Conservation (phyloP, 2,797 vertebrate genomes). For the Paedocypris micromegethes region DNA sequence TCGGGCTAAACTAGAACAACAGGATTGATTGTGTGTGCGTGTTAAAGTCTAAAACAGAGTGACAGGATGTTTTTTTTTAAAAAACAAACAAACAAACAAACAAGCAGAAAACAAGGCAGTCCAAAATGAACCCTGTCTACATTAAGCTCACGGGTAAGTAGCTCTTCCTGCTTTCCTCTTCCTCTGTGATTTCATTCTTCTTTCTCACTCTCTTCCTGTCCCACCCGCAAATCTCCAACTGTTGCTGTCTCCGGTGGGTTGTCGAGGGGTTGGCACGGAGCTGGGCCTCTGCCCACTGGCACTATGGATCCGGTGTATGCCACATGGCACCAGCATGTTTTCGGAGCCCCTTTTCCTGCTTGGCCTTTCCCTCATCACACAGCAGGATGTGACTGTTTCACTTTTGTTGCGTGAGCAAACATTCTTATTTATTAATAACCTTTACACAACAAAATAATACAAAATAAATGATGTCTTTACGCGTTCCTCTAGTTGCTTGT, state of each 20-base stretch:
- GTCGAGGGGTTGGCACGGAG: slow-evolving; percentile 63
- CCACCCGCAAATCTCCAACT: slow-evolving; percentile 59
- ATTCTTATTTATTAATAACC: slow-evolving; percentile 35
- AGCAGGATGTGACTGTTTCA: slow-evolving; percentile 43
- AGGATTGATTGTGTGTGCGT: slow-evolving; percentile 18
- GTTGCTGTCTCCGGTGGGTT: slow-evolving; percentile 62
- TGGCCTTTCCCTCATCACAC: slow-evolving; percentile 34
- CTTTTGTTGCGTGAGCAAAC: slow-evolving; percentile 50
- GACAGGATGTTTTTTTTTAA: slow-evolving; percentile 41
- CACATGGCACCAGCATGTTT: slow-evolving; percentile 57
- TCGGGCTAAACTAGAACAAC: slow-evolving; percentile 45
- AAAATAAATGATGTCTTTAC: not conserved
- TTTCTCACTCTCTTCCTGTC: slow-evolving; percentile 55
- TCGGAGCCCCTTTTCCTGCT: slow-evolving; percentile 54
- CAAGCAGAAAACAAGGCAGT: slow-evolving; percentile 50
- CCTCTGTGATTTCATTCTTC: slow-evolving; percentile 46
- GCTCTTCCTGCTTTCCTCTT: slow-evolving; percentile 46
- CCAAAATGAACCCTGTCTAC: not conserved
- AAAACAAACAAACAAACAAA: slow-evolving; percentile 47
- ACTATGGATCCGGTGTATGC: slow-evolving; percentile 42
- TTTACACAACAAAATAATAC: slow-evolving; percentile 11
- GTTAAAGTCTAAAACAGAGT: slow-evolving; percentile 36
- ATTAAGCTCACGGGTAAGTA: slow-evolving; percentile 60
- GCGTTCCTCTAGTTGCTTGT: no score
- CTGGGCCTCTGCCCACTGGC: slow-evolving; percentile 52